Base-by-base conservation (phyloP, 2,888 invertebrate species). In the Escarpia spicata region DNA sequence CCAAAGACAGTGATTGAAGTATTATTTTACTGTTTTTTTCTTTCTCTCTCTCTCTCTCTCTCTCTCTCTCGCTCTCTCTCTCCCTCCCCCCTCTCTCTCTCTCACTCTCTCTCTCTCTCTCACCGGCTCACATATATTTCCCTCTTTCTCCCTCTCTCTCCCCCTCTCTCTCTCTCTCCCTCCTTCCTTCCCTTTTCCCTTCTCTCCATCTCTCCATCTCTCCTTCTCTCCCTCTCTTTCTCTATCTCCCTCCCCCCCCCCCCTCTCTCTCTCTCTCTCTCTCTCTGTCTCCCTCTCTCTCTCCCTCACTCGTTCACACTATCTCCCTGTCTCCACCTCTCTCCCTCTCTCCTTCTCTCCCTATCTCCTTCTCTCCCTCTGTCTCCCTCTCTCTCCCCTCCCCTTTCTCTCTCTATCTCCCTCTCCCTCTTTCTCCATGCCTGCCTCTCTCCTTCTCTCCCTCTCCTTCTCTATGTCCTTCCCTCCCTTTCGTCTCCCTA, bases 31-130 rank as follows among this genome's bases (percentile, higher is more conserved):
- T 52, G 9, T 52, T 12, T 52, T 52, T 52, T 10, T 52, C 52
- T 52, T 12, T 52, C 52, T 90, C 90, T 90, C 92, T 12, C 19
- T 92, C 60, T 90, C 75, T 58, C 92, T 92, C 90, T 37, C 37
- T 37, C 19, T 60, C 60, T 60, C 60, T 19, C 60, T 60, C 60
- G 0, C 12, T 60, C 19, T 60, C 60, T 60, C 60, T 12, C 60
- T 60, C 60, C 4, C 60, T 60, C n/a, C n/a, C n/a, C 19, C 4
- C 60, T 60, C 60, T 19, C 60, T 60, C 60, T 60, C 60, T 19
- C 60, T 60, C 60, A 1, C 60, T 60, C 60, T 19, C 60, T 60
- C 60, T 19, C 60, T 60, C 60, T 19, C 60, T 60, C 60, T 19
- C 60, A n/a, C n/a, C n/a, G n/a, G n/a, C n/a, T n/a, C n/a, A n/a